Percentiles rank a stretch among this genome's conserved stretches.
These are phyloP conservation scores for Epinephelus fuscoguttatus DNA, from an alignment of 2,113 vertebrate species.

Conservation along the genomic window DNA sequence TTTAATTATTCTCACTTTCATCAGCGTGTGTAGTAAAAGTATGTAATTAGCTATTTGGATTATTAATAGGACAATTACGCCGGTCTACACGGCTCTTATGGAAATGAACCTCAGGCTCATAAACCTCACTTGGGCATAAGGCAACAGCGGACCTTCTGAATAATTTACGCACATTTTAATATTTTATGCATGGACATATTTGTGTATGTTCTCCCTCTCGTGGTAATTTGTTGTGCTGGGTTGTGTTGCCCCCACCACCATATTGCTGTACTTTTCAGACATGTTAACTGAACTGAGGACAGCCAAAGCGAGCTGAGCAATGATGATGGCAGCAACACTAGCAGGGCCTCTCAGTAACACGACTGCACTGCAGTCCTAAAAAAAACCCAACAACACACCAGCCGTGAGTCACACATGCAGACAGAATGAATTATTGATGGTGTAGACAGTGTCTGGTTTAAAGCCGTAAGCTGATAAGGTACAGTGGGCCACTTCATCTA, in stretches of 20 bases:
- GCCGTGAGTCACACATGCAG: constrained; percentile 60
- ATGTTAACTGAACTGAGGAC: constrained; percentile 23
- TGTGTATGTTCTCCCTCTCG: constrained; percentile 64
- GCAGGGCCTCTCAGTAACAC: constrained; percentile 33
- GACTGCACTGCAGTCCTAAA: constrained; percentile 26
- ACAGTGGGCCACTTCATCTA: constrained; percentile 65
- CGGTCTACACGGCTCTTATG: constrained; percentile 63
- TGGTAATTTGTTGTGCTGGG: constrained; percentile 65
- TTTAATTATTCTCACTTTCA: constrained; percentile 73
- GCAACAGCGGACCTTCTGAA: constrained; percentile 66
- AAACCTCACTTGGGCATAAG: constrained; percentile 64
- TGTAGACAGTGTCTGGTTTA: constrained; percentile 64
- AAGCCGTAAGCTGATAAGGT: constrained; percentile 65
- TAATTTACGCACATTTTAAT: constrained; percentile 78
- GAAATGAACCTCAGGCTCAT: constrained; percentile 74
- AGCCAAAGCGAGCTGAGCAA: constrained; percentile 28
- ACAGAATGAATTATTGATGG: constrained; percentile 71
- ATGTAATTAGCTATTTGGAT: constrained; percentile 75
- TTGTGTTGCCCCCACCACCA: constrained; percentile 5
- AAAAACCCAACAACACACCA: constrained; percentile 12
- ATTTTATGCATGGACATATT: constrained; percentile 76
- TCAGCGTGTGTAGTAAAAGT: constrained; percentile 68
- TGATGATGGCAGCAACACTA: constrained; percentile 35
- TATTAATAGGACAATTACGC: constrained; percentile 79
- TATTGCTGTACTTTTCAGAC: constrained; percentile 32